phyloP scores from a whole-genome alignment of 2,888 invertebrate genomes.

The Hypsopygia costalis region DNA sequence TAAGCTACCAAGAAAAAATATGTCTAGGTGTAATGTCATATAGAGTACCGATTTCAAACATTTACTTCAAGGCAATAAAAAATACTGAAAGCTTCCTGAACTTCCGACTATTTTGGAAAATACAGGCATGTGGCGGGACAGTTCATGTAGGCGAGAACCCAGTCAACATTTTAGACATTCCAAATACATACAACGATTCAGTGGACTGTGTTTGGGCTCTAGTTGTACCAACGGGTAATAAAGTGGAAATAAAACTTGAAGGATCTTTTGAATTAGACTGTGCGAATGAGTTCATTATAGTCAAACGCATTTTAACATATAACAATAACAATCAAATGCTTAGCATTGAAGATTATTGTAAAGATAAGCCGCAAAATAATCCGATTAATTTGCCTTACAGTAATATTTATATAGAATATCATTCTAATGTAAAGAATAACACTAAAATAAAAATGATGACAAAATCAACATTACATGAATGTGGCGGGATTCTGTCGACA shows the following conservation, averaged over 20 bases:
- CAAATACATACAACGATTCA: conserved; percentile 53
- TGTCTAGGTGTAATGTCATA: conserved; percentile 17
- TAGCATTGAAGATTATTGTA: conserved; percentile 82
- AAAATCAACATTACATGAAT: conserved; percentile 74
- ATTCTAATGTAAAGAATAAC: conserved; percentile 62
- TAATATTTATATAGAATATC: conserved; percentile 85
- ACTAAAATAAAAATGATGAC: conserved; percentile 42
- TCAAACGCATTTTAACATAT: conserved; percentile 42
- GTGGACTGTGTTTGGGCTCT: conserved; percentile 43
- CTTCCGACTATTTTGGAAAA: conserved; percentile 53
- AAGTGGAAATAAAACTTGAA: conserved; percentile 25
- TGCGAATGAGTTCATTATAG: conserved; percentile 46
- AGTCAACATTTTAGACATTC: conserved; percentile 52
- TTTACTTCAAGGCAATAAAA: conserved; percentile 44
- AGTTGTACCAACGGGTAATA: conserved; percentile 48
- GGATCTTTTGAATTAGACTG: conserved; percentile 40
- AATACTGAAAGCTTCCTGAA: conserved; percentile 36
- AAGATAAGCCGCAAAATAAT: conserved; percentile 60
- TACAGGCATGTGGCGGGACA: conserved; percentile 85
- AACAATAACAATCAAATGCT: conserved; percentile 68
- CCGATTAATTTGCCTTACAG: conserved; percentile 72
- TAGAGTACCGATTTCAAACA: conserved; percentile 41
- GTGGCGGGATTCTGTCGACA: conserved; percentile 82
- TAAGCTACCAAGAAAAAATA: background rate
- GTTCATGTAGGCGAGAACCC: conserved; percentile 43